Conservation (phyloP, 2,797 vertebrate genomes). For the Poecilia gillii region DNA sequence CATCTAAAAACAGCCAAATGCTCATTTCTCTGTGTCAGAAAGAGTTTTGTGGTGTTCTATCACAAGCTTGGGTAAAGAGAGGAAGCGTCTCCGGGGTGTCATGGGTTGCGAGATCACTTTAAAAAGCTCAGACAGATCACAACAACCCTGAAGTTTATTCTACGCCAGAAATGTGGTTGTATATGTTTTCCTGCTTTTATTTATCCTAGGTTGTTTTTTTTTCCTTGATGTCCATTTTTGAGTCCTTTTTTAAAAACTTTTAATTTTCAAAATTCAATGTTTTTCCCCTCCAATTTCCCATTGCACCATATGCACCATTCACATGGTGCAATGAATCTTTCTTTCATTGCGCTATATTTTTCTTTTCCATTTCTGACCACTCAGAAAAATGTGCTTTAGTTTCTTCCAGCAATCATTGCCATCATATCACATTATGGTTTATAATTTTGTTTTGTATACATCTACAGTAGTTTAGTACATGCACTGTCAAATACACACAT, state of each 20-base stretch:
- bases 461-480: background rate
- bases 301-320: background rate
- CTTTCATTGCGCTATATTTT: no score
- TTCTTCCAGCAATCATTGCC: background rate
- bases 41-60: constrained; percentile 37
- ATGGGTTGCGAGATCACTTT: constrained; percentile 42
- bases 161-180: constrained; percentile 37
- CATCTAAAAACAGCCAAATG: constrained; percentile 23
- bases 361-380: background rate
- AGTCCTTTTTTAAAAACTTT: background rate
- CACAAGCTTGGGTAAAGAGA: constrained; percentile 19
- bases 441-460: background rate
- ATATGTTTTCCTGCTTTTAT: constrained; percentile 18
- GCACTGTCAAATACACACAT: background rate
- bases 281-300: background rate
- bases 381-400: constrained; percentile 2
- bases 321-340: background rate
- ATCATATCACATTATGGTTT: background rate
- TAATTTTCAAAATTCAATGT: background rate
- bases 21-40: constrained; percentile 36
- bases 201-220: background rate
- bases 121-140: constrained; percentile 48
- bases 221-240: background rate
- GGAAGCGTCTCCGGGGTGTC: constrained; percentile 21
- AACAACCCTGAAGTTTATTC: constrained; percentile 50